These are phyloP conservation scores for Pipa parva DNA, from an alignment of 2,113 vertebrate species.

Conservation along the genomic window DNA sequence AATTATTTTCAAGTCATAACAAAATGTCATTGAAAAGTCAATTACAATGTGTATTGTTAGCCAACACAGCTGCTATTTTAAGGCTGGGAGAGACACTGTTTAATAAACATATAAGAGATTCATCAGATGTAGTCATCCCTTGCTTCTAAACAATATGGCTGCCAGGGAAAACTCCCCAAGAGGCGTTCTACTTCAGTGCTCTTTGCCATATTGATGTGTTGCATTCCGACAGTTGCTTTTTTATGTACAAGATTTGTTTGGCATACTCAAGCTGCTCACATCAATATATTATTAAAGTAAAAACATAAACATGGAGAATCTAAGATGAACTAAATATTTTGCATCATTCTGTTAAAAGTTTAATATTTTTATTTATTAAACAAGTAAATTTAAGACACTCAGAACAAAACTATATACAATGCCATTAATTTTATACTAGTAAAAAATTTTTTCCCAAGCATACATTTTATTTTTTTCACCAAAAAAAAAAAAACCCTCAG, in stretches of 20 bases:
- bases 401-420: neutral
- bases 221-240: constrained; percentile 77
- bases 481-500: constrained; percentile 60
- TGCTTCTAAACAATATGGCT: constrained; percentile 49
- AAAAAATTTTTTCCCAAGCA: neutral
- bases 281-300: constrained; percentile 68
- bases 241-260: constrained; percentile 75
- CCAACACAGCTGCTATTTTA: constrained; percentile 59
- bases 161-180: constrained; percentile 50
- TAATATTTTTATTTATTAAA: neutral
- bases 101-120: constrained; percentile 62
- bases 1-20: neutral
- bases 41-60: constrained; percentile 46
- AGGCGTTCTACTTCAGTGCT: constrained; percentile 60
- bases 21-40: constrained; percentile 63
- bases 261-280: constrained; percentile 68
- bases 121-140: constrained; percentile 36
- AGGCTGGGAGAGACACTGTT: constrained; percentile 59
- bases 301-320: constrained; percentile 43
- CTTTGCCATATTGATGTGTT: constrained; percentile 67
- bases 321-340: constrained; percentile 42
- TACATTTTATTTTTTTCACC: constrained; percentile 59
- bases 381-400: neutral
- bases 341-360: neutral
- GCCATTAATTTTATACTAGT: neutral